phyloP scores from a whole-genome alignment of 2,113 vertebrate species.

The human region DNA sequence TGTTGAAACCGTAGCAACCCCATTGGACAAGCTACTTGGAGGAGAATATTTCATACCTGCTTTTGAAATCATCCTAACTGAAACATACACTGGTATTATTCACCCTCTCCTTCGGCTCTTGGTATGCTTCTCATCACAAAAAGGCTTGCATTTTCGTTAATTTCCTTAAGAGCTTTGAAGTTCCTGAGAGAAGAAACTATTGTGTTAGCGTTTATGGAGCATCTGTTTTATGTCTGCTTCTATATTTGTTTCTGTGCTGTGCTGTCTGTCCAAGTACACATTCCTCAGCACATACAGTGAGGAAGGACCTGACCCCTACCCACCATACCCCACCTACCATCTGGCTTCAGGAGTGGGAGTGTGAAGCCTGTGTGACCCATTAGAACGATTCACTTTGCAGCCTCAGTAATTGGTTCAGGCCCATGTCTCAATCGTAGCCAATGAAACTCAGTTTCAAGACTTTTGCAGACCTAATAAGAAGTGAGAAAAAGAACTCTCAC shows the following conservation, averaged over 20 bases:
- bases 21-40: fast-evolving
- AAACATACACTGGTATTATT: not conserved
- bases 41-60: not conserved
- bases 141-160: fast-evolving
- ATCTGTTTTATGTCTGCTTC: no score
- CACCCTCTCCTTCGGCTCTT: not conserved
- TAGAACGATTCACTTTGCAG: no score
- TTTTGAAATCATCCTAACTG: not conserved
- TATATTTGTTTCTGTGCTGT: not conserved
- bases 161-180: not conserved
- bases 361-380: no score
- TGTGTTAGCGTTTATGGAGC: fast-evolving
- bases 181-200: not conserved
- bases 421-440: fast-evolving
- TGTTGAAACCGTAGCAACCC: not conserved
- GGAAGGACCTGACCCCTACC: not conserved
- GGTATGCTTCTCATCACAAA: not conserved
- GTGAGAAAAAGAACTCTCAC: not conserved
- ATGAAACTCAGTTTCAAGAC: no score
- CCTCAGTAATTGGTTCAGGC: no score
- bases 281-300: not conserved
- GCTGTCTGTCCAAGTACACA: not conserved
- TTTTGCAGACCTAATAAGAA: not conserved
- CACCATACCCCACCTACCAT: not conserved
- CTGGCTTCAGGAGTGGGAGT: not conserved